Conservation (phyloP, 1,140 invertebrate species). For the Vanessa tameamea region DNA sequence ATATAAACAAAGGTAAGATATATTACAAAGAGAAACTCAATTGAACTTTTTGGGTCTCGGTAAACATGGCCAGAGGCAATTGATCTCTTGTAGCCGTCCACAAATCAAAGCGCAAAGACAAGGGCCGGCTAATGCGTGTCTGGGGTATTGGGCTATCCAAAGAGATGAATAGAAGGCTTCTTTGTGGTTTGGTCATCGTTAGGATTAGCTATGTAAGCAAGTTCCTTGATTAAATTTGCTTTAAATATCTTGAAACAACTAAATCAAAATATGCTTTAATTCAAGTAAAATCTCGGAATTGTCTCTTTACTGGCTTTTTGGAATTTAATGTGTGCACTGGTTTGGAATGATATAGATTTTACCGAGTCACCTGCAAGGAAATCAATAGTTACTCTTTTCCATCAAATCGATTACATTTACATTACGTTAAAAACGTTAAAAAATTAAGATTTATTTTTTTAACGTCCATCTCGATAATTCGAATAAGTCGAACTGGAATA, state of each 20-base stretch:
- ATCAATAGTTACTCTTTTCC: no score
- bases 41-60: constrained; percentile 20
- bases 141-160: constrained; percentile 37
- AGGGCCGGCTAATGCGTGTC: constrained; percentile 59
- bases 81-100: constrained; percentile 55
- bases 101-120: constrained; percentile 72
- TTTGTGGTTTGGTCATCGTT: neutral
- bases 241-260: neutral
- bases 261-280: no score
- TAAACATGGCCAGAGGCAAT: constrained; percentile 51
- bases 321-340: no score
- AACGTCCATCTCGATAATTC: no score
- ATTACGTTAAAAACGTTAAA: no score
- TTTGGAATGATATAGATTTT: no score
- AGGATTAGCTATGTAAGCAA: neutral
- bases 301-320: no score
- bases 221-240: neutral
- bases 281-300: no score
- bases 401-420: no score
- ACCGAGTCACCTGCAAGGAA: no score
- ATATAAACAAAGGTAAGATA: neutral
- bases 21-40: constrained; percentile 5
- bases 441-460: no score
- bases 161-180: constrained; percentile 32
- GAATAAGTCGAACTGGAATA: no score